Percentiles rank a stretch among this genome's conserved stretches.
Conservation (phyloP, 2,888 invertebrate genomes). For the Hermaeophaga mercurialis region DNA sequence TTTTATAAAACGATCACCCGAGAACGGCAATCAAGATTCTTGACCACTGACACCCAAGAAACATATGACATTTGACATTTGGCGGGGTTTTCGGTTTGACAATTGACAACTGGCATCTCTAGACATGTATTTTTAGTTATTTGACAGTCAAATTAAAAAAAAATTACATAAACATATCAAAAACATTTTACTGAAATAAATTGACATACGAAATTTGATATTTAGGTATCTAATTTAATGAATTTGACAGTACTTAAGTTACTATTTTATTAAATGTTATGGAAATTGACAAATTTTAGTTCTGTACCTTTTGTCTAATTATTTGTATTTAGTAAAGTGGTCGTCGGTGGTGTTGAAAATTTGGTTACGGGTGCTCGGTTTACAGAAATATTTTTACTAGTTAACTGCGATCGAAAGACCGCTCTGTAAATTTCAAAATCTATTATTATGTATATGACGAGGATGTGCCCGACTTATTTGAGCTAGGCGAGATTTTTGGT, state of each 20-base stretch:
- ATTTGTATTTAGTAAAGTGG: not conserved
- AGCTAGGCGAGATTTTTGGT: conserved; percentile 10
- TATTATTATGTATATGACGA: conserved; percentile 47
- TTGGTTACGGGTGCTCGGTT: not conserved
- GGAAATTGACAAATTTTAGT: not conserved
- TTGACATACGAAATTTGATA: no score
- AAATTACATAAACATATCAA: no score
- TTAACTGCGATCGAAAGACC: conserved; percentile 50
- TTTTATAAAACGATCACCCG: conserved; percentile 1
- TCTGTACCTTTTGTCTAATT: not conserved
- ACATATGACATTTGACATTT: not conserved
- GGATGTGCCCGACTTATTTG: conserved; percentile 51
- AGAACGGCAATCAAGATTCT: not conserved
- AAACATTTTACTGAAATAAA: no score
- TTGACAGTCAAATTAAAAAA: no score
- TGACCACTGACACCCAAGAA: no score
- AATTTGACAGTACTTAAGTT: no score
- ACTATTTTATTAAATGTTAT: no score
- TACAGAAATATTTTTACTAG: conserved; percentile 55
- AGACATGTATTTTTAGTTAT: no score
- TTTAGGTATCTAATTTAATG: no score
- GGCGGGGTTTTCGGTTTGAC: not conserved
- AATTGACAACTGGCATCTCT: not conserved
- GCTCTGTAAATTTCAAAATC: conserved; percentile 49
- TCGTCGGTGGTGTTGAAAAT: no score